These are phyloP conservation scores for Brachirus orientalis DNA, from an alignment of 2,113 vertebrate species.

Conservation along the genomic window DNA sequence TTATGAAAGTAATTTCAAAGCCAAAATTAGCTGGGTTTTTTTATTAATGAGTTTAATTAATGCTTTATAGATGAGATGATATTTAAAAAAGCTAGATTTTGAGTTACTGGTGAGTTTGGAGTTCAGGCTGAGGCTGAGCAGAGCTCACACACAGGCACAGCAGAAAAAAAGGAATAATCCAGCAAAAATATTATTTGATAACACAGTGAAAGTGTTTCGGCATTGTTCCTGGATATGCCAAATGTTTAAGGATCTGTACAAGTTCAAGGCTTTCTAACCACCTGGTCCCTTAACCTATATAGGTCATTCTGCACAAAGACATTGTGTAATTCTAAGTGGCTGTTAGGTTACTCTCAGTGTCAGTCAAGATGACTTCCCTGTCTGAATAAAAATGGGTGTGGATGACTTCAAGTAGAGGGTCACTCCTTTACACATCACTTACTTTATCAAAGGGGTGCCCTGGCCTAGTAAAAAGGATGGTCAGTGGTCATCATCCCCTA, in stretches of 20 bases:
- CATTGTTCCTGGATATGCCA: no score
- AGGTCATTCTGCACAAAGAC: constrained; percentile 33
- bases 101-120: no score
- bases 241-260: constrained; percentile 17
- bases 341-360: constrained; percentile 55
- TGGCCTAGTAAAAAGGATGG: constrained; percentile 63
- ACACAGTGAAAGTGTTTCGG: no score
- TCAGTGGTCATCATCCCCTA: constrained; percentile 65
- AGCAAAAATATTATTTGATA: no score
- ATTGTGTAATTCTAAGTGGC: constrained; percentile 28
- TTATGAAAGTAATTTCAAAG: no score
- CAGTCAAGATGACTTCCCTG: constrained; percentile 33
- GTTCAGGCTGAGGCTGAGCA: no score
- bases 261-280: constrained; percentile 59
- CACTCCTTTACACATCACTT: constrained; percentile 77
- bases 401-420: constrained; percentile 53
- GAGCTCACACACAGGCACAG: no score
- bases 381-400: constrained; percentile 39
- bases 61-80: no score
- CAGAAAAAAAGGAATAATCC: no score
- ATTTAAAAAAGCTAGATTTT: no score
- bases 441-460: constrained; percentile 58
- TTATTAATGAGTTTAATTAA: no score
- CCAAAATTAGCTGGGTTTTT: no score
- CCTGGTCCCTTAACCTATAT: constrained; percentile 11